These are phyloP conservation scores for Nephrocerus scutellatus DNA, from an alignment of 2,888 invertebrate genomes.

Conservation along the genomic window DNA sequence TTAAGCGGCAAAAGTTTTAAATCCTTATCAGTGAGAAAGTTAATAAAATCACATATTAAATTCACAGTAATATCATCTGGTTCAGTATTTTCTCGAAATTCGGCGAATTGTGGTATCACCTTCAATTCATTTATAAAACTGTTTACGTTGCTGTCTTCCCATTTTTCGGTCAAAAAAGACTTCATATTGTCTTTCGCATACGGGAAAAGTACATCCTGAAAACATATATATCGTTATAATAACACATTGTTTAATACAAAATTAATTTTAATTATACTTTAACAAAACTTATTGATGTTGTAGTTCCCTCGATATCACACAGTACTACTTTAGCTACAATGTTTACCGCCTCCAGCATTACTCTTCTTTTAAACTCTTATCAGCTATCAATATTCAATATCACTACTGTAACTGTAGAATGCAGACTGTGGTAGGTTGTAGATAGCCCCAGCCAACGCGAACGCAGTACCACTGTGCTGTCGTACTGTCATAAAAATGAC, in stretches of 20 bases:
- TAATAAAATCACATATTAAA: constrained; percentile 62
- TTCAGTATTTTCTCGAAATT: constrained; percentile 46
- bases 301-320: constrained; percentile 68
- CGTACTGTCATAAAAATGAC: no score
- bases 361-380: no score
- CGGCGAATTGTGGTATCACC: constrained; percentile 43
- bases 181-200: constrained; percentile 69
- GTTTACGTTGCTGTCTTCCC: constrained; percentile 63
- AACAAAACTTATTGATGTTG: constrained; percentile 64
- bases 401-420: no score
- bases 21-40: constrained; percentile 75
- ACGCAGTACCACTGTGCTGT: no score
- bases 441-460: no score
- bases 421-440: no score
- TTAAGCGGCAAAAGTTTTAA: constrained; percentile 75
- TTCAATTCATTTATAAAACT: constrained; percentile 59
- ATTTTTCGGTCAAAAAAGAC: constrained; percentile 62
- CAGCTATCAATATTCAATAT: no score
- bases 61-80: constrained; percentile 47
- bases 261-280: constrained; percentile 51
- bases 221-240: constrained; percentile 21
- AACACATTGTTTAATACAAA: neutral
- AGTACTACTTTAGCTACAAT: constrained; percentile 44
- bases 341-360: no score
- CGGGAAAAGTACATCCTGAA: constrained; percentile 68